These are phyloP conservation scores for Cynopterus sphinx DNA, from an alignment of 2,797 vertebrate genomes.

Conservation along the genomic window DNA sequence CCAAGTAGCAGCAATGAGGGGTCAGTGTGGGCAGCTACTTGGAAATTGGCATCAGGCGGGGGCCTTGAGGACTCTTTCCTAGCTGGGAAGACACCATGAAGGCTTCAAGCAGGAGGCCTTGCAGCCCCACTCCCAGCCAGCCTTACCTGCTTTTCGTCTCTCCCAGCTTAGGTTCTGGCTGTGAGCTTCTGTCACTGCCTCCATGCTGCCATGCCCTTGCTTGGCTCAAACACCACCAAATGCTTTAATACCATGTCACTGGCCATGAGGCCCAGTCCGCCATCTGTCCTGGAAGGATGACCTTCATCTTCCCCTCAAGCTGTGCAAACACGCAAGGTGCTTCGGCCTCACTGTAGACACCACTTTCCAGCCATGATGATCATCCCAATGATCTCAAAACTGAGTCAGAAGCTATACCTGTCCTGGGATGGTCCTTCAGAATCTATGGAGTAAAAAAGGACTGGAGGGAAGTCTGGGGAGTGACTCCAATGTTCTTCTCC, in stretches of 20 bases:
- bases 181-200: constrained; percentile 67
- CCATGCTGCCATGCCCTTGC: background rate
- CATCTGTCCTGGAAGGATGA: constrained; percentile 26
- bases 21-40: constrained; percentile 14
- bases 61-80: constrained; percentile 51
- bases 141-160: constrained; percentile 53
- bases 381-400: background rate
- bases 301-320: background rate
- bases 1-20: constrained; percentile 72
- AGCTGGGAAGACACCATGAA: constrained; percentile 1
- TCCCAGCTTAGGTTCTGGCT: constrained; percentile 62
- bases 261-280: background rate
- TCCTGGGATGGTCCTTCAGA: background rate
- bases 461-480: background rate
- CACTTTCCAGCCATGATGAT: background rate
- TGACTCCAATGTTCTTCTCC: background rate
- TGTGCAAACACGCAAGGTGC: background rate
- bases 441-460: background rate
- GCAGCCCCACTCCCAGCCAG: constrained; percentile 38
- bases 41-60: constrained; percentile 61
- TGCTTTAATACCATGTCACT: constrained; percentile 62
- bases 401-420: background rate
- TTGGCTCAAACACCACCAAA: constrained; percentile 61
- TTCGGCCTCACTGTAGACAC: background rate
- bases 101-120: constrained; percentile 56